A percentile compares a stretch with the other conserved stretches of the same genome.
Conservation (phyloP, 2,888 invertebrate genomes). For the Lamellibrachia satsuma region DNA sequence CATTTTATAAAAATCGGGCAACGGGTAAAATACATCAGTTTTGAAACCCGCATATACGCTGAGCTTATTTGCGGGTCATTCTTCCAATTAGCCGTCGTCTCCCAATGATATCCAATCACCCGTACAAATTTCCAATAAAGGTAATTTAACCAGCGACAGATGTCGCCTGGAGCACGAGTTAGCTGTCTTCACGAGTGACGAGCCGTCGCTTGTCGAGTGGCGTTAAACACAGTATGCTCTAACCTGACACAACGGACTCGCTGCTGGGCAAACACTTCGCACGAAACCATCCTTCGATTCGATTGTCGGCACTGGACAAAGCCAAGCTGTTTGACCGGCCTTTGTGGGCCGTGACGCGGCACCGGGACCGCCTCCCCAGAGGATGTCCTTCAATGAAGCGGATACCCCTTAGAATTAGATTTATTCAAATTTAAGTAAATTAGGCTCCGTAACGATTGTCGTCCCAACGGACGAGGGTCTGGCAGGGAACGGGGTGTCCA, state of each 20-base stretch:
- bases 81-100: neutral
- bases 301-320: neutral
- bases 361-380: neutral
- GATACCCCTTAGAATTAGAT: slow-evolving; percentile 13
- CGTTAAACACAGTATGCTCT: neutral
- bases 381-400: neutral
- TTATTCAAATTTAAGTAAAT: slow-evolving; percentile 4
- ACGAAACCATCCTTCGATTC: neutral
- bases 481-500: neutral
- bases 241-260: neutral
- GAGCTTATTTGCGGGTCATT: neutral
- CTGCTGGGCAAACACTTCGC: neutral
- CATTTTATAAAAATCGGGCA: neutral
- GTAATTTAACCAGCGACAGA: neutral
- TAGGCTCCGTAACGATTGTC: neutral
- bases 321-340: neutral
- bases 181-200: neutral
- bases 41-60: neutral
- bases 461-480: neutral
- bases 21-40: neutral
- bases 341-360: neutral
- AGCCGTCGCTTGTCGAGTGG: neutral
- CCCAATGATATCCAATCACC: neutral
- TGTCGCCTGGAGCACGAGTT: neutral
- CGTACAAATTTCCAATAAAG: neutral